A percentile compares a stretch with the other conserved stretches of the same genome.
Conservation (phyloP, 2,113 vertebrate species). For the Boleophthalmus pectinirostris region DNA sequence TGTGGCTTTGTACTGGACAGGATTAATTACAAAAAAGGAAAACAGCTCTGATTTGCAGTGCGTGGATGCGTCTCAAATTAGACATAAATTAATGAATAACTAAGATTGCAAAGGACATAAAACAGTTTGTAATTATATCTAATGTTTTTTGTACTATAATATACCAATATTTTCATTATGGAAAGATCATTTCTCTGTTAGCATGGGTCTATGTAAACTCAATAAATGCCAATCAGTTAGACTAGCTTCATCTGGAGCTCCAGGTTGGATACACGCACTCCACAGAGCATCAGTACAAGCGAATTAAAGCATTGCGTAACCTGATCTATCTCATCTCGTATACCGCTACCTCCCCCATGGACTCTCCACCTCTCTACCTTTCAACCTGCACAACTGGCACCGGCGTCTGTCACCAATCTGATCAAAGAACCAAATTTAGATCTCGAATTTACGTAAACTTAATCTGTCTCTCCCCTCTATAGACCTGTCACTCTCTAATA, state of each 20-base stretch:
- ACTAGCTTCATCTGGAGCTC: background rate
- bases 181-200: too few relatives aligned
- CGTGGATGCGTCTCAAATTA: too few relatives aligned
- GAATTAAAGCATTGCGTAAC: constrained; percentile 12
- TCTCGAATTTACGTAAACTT: constrained; percentile 36
- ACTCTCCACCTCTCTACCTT: constrained; percentile 17
- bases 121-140: too few relatives aligned
- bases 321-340: constrained; percentile 30
- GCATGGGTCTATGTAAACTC: background rate
- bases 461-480: background rate
- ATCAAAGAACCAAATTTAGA: constrained; percentile 56
- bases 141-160: too few relatives aligned
- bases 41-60: too few relatives aligned
- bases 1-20: too few relatives aligned
- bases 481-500: constrained; percentile 47
- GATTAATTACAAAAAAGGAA: too few relatives aligned
- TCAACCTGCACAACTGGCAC: constrained; percentile 37
- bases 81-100: too few relatives aligned
- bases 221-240: constrained; percentile 35
- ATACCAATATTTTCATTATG: too few relatives aligned
- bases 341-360: constrained; percentile 12
- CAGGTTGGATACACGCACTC: background rate
- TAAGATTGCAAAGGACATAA: too few relatives aligned
- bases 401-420: constrained; percentile 36
- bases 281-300: background rate